phyloP scores from a whole-genome alignment of 2,113 vertebrate genomes.

The Parus major region DNA sequence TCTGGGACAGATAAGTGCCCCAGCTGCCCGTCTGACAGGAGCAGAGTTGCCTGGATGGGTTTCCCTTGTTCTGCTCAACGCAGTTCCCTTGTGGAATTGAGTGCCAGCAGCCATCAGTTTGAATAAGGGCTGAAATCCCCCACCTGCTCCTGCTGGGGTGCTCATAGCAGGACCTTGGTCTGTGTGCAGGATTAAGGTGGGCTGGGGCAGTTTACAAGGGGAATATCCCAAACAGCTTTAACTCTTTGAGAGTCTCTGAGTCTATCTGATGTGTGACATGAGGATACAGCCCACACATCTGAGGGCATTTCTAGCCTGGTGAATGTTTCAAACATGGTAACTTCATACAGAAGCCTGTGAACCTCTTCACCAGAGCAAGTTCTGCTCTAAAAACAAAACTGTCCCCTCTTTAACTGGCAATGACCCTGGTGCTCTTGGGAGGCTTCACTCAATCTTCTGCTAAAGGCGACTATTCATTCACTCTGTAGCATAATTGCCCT shows the following conservation, averaged over 20 bases:
- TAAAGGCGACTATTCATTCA: neutral
- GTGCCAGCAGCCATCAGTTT: neutral
- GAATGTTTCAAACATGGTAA: neutral
- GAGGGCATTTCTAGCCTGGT: neutral
- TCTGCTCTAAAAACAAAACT: neutral
- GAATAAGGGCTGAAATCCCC: neutral
- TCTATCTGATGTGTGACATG: neutral
- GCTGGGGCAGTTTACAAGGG: neutral
- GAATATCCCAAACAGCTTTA: neutral
- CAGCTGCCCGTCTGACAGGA: neutral
- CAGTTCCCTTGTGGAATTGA: neutral
- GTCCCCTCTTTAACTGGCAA: neutral
- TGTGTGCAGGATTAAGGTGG: neutral
- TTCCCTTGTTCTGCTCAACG: neutral
- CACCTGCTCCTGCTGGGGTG: neutral
- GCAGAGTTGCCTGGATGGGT: neutral
- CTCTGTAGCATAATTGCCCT: slow-evolving; percentile 21
- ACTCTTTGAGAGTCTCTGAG: neutral
- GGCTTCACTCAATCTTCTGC: slow-evolving; percentile 10
- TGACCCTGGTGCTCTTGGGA: neutral
- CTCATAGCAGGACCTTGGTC: neutral
- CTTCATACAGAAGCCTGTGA: neutral
- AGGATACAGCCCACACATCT: neutral
- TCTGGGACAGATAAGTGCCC: neutral
- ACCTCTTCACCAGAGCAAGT: neutral